These are phyloP conservation scores for Meliscaeva auricollis DNA, from an alignment of 2,888 invertebrate species.

Conservation along the genomic window DNA sequence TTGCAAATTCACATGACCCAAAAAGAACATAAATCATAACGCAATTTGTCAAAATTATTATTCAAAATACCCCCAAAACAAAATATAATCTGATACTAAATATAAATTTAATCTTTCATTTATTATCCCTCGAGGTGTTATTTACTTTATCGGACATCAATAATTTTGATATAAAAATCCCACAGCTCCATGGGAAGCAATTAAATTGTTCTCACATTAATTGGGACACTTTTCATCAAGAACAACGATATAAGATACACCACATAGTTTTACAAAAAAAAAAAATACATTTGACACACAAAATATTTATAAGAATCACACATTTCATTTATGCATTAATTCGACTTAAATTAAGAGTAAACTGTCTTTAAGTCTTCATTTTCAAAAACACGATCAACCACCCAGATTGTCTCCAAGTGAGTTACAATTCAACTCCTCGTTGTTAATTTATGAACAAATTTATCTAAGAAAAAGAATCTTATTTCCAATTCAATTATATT, in stretches of 20 bases:
- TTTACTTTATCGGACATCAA: conserved; percentile 13
- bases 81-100: conserved; percentile 5
- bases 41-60: conserved; percentile 5
- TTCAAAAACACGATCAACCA: background rate
- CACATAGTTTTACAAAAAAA: too few species aligned
- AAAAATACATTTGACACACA: background rate
- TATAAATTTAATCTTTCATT: conserved; percentile 4
- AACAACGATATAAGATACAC: too few species aligned
- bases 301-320: conserved; percentile 7
- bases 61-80: background rate
- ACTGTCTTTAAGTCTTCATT: background rate
- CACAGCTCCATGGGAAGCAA: background rate
- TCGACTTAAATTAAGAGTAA: background rate
- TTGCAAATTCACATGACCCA: conserved; percentile 19
- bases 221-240: background rate
- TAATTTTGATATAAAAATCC: background rate
- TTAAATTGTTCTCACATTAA: conserved; percentile 16
- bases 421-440: conserved; percentile 4
- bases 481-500: background rate
- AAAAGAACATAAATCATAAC: conserved; percentile 19
- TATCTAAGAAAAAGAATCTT: conserved; percentile 18
- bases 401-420: conserved; percentile 6
- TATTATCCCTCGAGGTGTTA: conserved; percentile 25
- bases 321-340: conserved; percentile 18
- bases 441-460: conserved; percentile 28